A percentile compares a stretch with the other conserved stretches of the same genome.
Conservation (phyloP, 2,113 vertebrate genomes). For the Platysternon megacephalum region DNA sequence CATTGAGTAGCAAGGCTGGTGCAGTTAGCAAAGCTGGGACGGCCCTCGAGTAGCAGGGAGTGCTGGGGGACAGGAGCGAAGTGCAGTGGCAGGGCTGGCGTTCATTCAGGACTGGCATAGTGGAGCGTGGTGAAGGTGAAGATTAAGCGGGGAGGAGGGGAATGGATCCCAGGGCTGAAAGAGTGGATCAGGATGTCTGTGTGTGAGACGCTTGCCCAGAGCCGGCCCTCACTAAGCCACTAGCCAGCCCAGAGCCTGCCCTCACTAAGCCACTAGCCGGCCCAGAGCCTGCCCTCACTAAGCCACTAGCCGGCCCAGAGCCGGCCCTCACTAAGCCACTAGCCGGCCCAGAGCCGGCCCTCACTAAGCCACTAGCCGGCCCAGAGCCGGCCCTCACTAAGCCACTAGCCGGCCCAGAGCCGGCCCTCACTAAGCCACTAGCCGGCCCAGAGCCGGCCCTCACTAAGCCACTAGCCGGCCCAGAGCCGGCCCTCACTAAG, state of each 20-base stretch:
- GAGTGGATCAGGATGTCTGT: not conserved
- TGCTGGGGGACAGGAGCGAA: rapidly evolving
- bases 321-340: not conserved
- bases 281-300: not conserved
- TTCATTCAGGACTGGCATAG: not conserved
- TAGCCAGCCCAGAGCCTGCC: not conserved
- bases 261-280: not conserved
- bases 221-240: not conserved
- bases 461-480: not conserved
- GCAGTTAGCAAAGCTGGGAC: not conserved
- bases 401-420: not conserved
- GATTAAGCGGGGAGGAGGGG: not conserved
- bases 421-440: not conserved
- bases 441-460: not conserved
- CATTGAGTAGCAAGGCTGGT: constrained; percentile 15
- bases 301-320: not conserved
- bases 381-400: not conserved
- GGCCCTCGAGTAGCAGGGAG: not conserved
- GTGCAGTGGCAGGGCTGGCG: not conserved
- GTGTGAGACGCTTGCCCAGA: not conserved
- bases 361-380: not conserved
- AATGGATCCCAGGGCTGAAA: not conserved
- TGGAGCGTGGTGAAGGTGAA: rapidly evolving
- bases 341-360: not conserved
- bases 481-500: not conserved